Evolutionary conservation across 2,797 vertebrate genomes (phyloP), one percentile per base, ranked within the genome.

Genomic region (Silurus aristotelis): DNA sequence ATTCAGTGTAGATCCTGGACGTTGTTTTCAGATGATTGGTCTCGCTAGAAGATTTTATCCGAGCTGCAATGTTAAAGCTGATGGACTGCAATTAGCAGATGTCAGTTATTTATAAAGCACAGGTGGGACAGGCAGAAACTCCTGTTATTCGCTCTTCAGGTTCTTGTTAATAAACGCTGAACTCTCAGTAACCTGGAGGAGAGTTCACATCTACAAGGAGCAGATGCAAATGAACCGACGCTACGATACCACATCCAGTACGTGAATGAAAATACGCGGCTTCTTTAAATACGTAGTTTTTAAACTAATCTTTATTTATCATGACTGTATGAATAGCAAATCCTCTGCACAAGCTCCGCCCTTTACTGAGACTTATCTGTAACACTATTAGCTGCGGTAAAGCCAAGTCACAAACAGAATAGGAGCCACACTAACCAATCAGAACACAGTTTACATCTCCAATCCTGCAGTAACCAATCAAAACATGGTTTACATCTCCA

Each of bases 31-130:
- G 10, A 52, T 7, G 48, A 52, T 52, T 10, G 48, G 48, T 52
- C 10, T 7, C 73, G 0, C 52, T 10, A 12, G 52, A 31, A 8
- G 19, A 22, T 27, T 80, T 25, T 43, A 52, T 66, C 12, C 2
- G 7, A 78, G 31, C 76, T 8, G n/a, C 48, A 6, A 43, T 10
- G 43, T 8, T 79, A 46, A 5, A 0, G 38, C 43, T 48, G n/a
- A 66, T 48, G 43, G 38, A 25, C 60, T 15, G 22, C 77, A 25
- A 80, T 64, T 64, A 64, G 38, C 63, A 38, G 38, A 20, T 25
- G 77, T 80, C 77, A 17, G 38, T 48, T 80, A 48, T 64, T 80
- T 64, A 48, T 9, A 80, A 48, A 64, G 61, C 60, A 25, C 38
- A 9, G 22, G 63, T 38, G 20, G 60, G 20, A 79, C 12, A 48